Percentiles rank a stretch among this genome's conserved stretches.
Conservation (phyloP, 2,113 vertebrate species). For the Notothenia rossii region DNA sequence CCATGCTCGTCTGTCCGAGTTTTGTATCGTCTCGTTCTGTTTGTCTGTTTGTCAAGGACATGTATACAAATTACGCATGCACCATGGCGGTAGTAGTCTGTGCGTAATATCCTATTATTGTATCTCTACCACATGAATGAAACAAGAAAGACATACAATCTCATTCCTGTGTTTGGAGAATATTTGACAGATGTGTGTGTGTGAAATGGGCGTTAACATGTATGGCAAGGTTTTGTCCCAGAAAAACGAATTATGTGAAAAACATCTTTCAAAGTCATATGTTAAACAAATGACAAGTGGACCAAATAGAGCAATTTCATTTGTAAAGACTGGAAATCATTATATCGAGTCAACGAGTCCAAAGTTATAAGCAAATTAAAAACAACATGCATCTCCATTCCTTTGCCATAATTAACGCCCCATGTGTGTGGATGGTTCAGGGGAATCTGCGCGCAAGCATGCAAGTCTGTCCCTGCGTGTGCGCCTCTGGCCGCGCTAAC, state of each 20-base stretch:
- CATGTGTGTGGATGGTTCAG: constrained; percentile 31
- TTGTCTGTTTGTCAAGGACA: constrained; percentile 74
- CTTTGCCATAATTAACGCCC: constrained; percentile 42
- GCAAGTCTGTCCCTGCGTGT: constrained; percentile 15
- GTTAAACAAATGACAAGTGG: neutral
- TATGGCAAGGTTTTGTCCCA: constrained; percentile 9
- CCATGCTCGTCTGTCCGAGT: constrained; percentile 55
- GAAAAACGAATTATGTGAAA: neutral
- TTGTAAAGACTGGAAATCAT: neutral
- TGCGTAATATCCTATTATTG: constrained; percentile 73
- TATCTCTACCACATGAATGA: constrained; percentile 47
- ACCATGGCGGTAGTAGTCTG: constrained; percentile 71
- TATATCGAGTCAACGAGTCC: neutral
- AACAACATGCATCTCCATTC: neutral
- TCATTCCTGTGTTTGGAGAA: constrained; percentile 48
- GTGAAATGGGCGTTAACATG: constrained; percentile 29
- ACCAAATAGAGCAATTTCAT: neutral
- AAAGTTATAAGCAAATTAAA: constrained; percentile 37
- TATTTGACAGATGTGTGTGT: constrained; percentile 45
- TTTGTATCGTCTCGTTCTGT: constrained; percentile 66
- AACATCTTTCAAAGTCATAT: neutral
- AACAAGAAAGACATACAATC: constrained; percentile 30
- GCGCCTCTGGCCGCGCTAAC: too few relatives aligned
- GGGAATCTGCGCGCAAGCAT: constrained; percentile 53
- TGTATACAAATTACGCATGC: constrained; percentile 78